Conservation (phyloP, 2,797 vertebrate genomes). For the Phrynocephalus forsythii region DNA sequence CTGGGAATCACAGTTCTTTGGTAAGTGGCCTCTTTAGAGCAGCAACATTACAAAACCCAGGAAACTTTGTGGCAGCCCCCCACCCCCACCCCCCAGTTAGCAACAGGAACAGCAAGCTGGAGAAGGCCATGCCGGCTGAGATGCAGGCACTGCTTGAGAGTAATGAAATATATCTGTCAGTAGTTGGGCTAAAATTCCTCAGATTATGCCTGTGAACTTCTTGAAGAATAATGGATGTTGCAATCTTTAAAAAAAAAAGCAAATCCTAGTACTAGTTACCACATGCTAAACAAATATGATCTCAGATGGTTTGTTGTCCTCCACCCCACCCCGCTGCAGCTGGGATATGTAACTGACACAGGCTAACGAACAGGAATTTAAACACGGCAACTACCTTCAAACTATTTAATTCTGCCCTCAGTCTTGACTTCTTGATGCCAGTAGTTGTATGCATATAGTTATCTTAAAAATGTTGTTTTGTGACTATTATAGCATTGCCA, state of each 20-base stretch:
- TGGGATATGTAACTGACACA: background rate
- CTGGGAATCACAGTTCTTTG: too few species aligned
- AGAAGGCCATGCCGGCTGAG: too few species aligned
- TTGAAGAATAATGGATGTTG: background rate
- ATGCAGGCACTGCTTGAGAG: too few species aligned
- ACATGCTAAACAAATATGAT: background rate
- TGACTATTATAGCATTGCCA: background rate
- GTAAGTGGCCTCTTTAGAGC: too few species aligned
- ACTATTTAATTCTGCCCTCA: background rate
- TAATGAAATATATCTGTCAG: too few species aligned
- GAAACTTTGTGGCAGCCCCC: background rate
- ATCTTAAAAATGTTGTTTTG: background rate
- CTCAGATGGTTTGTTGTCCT: background rate
- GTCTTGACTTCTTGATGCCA: background rate
- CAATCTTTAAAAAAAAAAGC: background rate
- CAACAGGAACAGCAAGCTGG: background rate
- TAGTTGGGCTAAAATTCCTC: too few species aligned
- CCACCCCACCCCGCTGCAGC: too few species aligned
- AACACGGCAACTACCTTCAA: background rate
- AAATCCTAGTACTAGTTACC: too few species aligned
- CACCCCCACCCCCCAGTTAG: too few species aligned
- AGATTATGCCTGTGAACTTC: background rate
- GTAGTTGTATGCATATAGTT: background rate
- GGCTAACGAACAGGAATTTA: background rate
- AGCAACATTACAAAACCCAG: background rate